A percentile compares a stretch with the other conserved stretches of the same genome.
phyloP scores from a whole-genome alignment of 2,797 vertebrate species.

The Toxotes lorentzi region DNA sequence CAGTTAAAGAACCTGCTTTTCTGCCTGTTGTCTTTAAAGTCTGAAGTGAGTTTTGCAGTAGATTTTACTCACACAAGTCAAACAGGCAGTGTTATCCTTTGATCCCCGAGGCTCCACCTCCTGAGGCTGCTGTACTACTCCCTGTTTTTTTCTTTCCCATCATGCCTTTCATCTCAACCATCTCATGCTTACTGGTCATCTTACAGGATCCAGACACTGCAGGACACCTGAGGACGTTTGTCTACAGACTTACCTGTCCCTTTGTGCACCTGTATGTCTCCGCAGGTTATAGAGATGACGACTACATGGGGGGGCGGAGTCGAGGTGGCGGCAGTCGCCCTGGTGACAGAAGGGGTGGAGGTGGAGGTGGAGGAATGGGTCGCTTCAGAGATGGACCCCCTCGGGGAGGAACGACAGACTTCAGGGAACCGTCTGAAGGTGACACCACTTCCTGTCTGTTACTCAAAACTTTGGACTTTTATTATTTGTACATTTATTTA shows the following conservation, averaged over 20 bases:
- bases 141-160: constrained; percentile 8
- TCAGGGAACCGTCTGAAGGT: constrained; percentile 99
- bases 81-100: constrained; percentile 7
- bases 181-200: constrained; percentile 64
- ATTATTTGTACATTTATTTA: background rate
- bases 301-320: constrained; percentile 91
- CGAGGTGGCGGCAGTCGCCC: constrained; percentile 90
- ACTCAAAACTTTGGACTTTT: too few species aligned
- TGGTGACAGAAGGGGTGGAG: constrained; percentile 87
- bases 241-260: constrained; percentile 1
- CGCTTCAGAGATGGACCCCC: constrained; percentile 94
- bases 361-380: constrained; percentile 76
- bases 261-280: constrained; percentile 22
- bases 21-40: too few species aligned
- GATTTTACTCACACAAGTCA: too few species aligned
- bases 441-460: background rate
- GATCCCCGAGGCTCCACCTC: constrained; percentile 1
- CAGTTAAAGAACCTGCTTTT: too few species aligned
- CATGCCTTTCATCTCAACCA: constrained; percentile 55
- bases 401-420: constrained; percentile 90
- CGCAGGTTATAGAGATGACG: constrained; percentile 92
- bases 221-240: background rate
- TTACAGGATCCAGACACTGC: constrained; percentile 13
- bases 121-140: constrained; percentile 13
- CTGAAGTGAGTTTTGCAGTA: too few species aligned